phyloP scores from a whole-genome alignment of 2,113 vertebrate genomes.

The Pleuronectes platessa region DNA sequence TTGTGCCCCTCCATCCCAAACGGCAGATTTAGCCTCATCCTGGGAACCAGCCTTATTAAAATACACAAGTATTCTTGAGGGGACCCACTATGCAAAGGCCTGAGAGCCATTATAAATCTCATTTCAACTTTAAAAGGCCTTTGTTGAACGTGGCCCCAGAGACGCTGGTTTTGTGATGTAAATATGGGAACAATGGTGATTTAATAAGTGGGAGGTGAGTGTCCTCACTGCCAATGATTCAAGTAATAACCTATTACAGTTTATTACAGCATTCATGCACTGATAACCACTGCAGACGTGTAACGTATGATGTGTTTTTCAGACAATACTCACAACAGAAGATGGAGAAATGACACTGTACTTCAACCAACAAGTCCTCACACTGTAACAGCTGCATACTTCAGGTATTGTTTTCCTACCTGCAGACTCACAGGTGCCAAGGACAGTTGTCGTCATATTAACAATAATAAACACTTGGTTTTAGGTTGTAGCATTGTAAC shows the following conservation, averaged over 20 bases:
- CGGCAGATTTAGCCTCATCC: slow-evolving; percentile 24
- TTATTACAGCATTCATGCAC: neutral
- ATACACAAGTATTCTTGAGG: slow-evolving; percentile 41
- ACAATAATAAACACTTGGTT: no score
- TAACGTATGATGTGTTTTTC: no score
- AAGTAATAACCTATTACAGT: neutral
- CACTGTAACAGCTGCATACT: neutral
- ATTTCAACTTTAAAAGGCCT: slow-evolving; percentile 26
- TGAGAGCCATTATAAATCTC: slow-evolving; percentile 37
- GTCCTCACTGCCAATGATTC: neutral
- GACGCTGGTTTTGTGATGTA: slow-evolving; percentile 13
- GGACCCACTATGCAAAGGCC: slow-evolving; percentile 16
- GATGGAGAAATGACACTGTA: no score
- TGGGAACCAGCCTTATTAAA: slow-evolving; percentile 52
- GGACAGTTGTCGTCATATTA: no score
- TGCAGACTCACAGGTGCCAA: no score
- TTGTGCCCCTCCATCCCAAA: slow-evolving; percentile 27
- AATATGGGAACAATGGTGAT: slow-evolving; percentile 15
- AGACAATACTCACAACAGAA: no score
- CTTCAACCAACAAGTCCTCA: neutral
- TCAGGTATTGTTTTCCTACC: no score
- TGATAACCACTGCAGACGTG: no score
- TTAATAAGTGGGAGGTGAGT: neutral
- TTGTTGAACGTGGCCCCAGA: slow-evolving; percentile 11
- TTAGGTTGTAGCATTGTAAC: no score